These are phyloP conservation scores for Zaprionus gabonicus DNA, from an alignment of 1,140 invertebrate species.

Conservation along the genomic window DNA sequence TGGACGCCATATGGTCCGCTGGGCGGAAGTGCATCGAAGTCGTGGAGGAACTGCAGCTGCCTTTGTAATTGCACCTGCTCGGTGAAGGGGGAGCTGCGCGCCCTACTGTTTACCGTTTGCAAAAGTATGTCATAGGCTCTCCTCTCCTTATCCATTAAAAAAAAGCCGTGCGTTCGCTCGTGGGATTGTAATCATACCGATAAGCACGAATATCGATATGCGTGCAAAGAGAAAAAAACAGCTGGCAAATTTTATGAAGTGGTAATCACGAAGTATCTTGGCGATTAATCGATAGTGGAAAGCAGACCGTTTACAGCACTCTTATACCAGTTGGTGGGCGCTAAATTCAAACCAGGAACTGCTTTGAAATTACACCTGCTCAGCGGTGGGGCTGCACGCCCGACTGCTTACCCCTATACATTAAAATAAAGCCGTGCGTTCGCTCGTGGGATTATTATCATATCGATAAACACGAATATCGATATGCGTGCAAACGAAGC, in stretches of 20 bases:
- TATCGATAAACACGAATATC: constrained; percentile 21
- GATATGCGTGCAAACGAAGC: not conserved
- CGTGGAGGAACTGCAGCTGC: constrained; percentile 44
- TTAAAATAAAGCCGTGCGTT: constrained; percentile 19
- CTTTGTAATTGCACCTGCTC: constrained; percentile 18
- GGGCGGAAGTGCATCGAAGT: constrained; percentile 23
- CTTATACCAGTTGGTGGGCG: too few relatives aligned
- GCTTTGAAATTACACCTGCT: constrained; percentile 17
- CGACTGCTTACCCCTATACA: constrained; percentile 55
- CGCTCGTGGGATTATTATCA: constrained; percentile 1
- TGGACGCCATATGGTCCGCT: constrained; percentile 22
- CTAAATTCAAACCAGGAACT: constrained; percentile 8
- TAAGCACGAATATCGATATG: not conserved
- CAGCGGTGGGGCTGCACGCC: not conserved
- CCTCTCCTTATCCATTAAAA: constrained; percentile 58
- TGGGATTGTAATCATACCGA: constrained; percentile 19
- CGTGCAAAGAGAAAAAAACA: too few relatives aligned
- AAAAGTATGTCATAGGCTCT: constrained; percentile 46
- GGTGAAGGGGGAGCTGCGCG: not conserved
- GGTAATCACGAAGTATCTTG: too few relatives aligned
- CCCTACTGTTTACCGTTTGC: constrained; percentile 25
- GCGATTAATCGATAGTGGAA: too few relatives aligned
- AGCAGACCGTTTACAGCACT: too few relatives aligned
- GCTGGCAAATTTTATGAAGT: too few relatives aligned
- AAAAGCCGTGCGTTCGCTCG: not conserved